Percentiles rank a stretch among this genome's conserved stretches.
These are phyloP conservation scores for Stegana nigrithorax DNA, from an alignment of 2,888 invertebrate genomes.

Conservation along the genomic window DNA sequence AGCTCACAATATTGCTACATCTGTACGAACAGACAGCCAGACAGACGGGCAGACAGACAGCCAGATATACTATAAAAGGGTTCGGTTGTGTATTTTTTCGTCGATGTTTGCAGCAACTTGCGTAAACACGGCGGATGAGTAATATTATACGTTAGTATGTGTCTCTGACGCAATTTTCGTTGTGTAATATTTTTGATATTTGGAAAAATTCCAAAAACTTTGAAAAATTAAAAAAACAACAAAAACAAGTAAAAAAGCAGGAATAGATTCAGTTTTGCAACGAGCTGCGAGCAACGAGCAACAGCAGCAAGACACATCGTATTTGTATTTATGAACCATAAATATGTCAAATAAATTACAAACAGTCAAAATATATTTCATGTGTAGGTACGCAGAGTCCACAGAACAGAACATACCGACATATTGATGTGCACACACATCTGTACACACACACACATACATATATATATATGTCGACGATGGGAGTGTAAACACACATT, in stretches of 20 bases:
- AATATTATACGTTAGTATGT: slow-evolving; percentile 12
- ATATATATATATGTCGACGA: too few species aligned
- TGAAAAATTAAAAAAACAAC: slow-evolving; percentile 48
- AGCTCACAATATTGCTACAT: too few species aligned
- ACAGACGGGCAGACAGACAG: too few species aligned
- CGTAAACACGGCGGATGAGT: neutral
- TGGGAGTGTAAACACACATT: too few species aligned
- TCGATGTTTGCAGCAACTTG: neutral
- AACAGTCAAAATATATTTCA: slow-evolving; percentile 53
- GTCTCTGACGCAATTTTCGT: slow-evolving; percentile 14
- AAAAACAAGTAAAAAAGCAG: neutral
- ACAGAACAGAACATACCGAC: too few species aligned
- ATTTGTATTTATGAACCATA: slow-evolving; percentile 60
- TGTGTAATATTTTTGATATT: slow-evolving; percentile 25
- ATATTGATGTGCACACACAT: too few species aligned
- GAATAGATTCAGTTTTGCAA: neutral
- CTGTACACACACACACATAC: too few species aligned
- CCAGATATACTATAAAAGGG: too few species aligned
- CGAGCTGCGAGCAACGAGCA: neutral
- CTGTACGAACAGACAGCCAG: slow-evolving; percentile 28
- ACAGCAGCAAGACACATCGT: slow-evolving; percentile 23
- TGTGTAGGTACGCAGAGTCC: neutral
- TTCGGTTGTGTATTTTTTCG: too few species aligned
- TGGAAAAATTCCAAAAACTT: slow-evolving; percentile 36
- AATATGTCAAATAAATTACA: slow-evolving; percentile 61